Evolutionary conservation across 1,140 invertebrate species (phyloP).

Genomic region (Dysdera silvatica): DNA sequence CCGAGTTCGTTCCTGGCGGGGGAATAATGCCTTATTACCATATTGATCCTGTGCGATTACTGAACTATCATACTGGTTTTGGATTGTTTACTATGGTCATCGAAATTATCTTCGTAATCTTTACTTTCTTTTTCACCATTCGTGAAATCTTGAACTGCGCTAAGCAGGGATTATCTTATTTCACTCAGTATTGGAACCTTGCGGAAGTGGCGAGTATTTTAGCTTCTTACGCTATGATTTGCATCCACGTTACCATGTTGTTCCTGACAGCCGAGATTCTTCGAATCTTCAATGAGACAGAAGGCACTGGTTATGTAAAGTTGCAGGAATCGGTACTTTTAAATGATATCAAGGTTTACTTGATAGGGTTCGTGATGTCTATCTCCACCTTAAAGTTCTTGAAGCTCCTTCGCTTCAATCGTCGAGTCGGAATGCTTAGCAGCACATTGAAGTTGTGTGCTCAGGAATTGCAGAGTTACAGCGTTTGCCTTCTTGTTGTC

Average conservation of each 20-base stretch:
- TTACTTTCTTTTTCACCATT: constrained; percentile 47
- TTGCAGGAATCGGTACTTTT: constrained; percentile 48
- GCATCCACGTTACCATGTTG: constrained; percentile 45
- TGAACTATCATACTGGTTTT: constrained; percentile 38
- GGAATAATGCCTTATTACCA: constrained; percentile 46
- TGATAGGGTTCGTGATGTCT: constrained; percentile 49
- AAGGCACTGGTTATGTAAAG: constrained; percentile 50
- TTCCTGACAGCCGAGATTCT: constrained; percentile 41
- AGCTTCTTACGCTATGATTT: constrained; percentile 43
- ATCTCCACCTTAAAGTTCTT: constrained; percentile 50
- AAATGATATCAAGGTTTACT: constrained; percentile 47
- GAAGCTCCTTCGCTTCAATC: constrained; percentile 49
- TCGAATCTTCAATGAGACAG: constrained; percentile 43
- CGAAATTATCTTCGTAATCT: constrained; percentile 41
- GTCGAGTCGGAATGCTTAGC: constrained; percentile 45
- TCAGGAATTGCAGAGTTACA: constrained; percentile 38
- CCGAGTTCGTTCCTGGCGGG: constrained; percentile 48
- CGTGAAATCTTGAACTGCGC: constrained; percentile 39
- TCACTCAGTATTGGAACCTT: constrained; percentile 47
- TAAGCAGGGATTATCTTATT: constrained; percentile 37
- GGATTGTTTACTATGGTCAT: constrained; percentile 36
- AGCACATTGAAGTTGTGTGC: constrained; percentile 39
- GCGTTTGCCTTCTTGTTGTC: constrained; percentile 39
- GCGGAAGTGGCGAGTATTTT: constrained; percentile 45
- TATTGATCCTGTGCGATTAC: constrained; percentile 44